These are phyloP conservation scores for Ophioninae sp. DNA, from an alignment of 2,888 invertebrate species.

Conservation along the genomic window DNA sequence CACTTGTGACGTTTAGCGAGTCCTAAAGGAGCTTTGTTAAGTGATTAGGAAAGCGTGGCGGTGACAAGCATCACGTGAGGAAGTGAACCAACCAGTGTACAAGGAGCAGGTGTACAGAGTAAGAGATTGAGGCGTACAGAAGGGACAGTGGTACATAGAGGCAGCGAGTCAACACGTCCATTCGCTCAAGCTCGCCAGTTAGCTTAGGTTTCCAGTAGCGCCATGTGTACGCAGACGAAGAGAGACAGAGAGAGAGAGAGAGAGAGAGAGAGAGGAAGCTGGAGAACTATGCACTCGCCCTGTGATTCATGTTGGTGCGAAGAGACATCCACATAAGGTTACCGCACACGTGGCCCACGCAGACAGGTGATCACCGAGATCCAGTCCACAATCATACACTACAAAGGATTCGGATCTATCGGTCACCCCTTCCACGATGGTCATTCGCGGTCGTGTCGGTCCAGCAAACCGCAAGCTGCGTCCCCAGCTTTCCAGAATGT, in stretches of 20 bases:
- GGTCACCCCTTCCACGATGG: constrained; percentile 30
- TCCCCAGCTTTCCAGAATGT: constrained; percentile 45
- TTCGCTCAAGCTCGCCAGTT: constrained; percentile 46
- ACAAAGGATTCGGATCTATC: constrained; percentile 55
- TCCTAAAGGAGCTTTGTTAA: constrained; percentile 54
- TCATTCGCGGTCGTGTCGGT: constrained; percentile 18
- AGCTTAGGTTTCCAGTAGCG: constrained; percentile 34
- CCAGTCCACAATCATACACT: constrained; percentile 50
- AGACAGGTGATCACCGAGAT: constrained; percentile 23
- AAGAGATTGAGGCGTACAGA: constrained; percentile 54
- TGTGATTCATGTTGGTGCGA: constrained; percentile 49
- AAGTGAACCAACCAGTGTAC: constrained; percentile 35
- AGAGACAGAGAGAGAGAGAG: too few relatives aligned
- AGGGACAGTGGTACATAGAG: constrained; percentile 29
- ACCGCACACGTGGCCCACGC: constrained; percentile 28
- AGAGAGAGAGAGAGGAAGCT: neutral
- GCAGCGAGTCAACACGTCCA: constrained; percentile 57
- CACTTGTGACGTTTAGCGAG: constrained; percentile 36
- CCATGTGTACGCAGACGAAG: constrained; percentile 1
- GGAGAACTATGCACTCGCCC: constrained; percentile 32
- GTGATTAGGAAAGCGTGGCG: constrained; percentile 59
- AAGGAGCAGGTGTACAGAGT: constrained; percentile 39
- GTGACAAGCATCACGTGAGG: constrained; percentile 58
- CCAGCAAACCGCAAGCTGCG: constrained; percentile 30
- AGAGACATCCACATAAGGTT: constrained; percentile 29